Base-by-base conservation (phyloP, 1,140 invertebrate species). In the Drosophila parabipectinata region DNA sequence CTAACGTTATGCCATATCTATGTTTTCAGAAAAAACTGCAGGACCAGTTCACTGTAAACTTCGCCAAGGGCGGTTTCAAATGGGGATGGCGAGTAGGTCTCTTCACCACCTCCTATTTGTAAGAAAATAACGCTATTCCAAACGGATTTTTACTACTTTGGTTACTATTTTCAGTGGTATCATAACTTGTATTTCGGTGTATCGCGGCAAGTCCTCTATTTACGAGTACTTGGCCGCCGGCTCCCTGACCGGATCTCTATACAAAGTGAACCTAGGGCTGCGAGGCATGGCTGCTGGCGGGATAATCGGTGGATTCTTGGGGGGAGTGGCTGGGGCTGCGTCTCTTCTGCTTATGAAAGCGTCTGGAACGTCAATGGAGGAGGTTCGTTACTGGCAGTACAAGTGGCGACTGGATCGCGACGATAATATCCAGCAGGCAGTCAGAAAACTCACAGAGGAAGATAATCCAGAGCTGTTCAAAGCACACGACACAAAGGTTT, bases 71-170 rank as follows among this genome's bases (percentile, higher is more conserved):
- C n/a, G 95, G 94, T n/a, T 93, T 92, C 7, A 93, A 93, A 79
- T 95, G 94, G 93, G 94, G 94, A 12, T 94, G 93, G 93, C 93
- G 94, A 77, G 69, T 96, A 37, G 93, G 92, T 2, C 66, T 94
- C 2, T 96, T 96, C 76, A 93, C 93, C 58, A 93, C 93, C 6
- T 90, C 93, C 1, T 96, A 95, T 92, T 93, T 94, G 95, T 95
- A 92, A 93, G 69, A 66, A 12, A 0, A 4, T 5, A 1, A 4
- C 1, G 1, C 15, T 14, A 18, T 21, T n/a, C 4, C 0, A 2
- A 1, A 15, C 0, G 0, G 4, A 7, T 6, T 4, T 10, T 1
- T 34, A 57, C 63, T 21, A 21, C 21, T 21, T 28, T 37, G 10
- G 14, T 54, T 18, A 24, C 37, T 61, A 92, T 93, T 9, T 8